These are phyloP conservation scores for Ia io DNA, from an alignment of 2,113 vertebrate genomes.

Conservation along the genomic window DNA sequence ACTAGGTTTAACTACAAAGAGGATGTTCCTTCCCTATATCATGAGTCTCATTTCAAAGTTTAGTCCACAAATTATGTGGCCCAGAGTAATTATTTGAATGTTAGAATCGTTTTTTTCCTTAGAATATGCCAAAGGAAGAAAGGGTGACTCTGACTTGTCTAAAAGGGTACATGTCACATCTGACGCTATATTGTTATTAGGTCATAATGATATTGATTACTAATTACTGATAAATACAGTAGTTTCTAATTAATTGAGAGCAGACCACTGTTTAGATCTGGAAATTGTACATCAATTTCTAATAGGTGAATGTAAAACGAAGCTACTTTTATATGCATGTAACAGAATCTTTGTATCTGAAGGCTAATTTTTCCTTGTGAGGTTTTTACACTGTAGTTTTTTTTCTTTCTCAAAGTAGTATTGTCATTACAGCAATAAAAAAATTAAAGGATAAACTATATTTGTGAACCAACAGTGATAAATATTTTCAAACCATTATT, in stretches of 20 bases:
- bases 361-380: background rate
- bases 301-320: background rate
- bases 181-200: background rate
- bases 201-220: background rate
- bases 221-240: background rate
- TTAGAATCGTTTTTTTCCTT: background rate
- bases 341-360: background rate
- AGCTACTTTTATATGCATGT: background rate
- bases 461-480: background rate
- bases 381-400: background rate
- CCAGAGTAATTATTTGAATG: background rate
- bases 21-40: background rate
- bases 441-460: background rate
- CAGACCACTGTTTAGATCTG: background rate
- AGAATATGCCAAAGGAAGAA: background rate
- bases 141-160: background rate
- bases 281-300: background rate
- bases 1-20: background rate
- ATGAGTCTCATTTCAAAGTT: background rate
- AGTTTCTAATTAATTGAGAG: conserved; percentile 10
- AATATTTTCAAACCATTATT: background rate
- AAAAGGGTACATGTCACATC: background rate
- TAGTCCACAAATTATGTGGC: background rate
- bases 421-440: background rate
- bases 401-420: background rate